Evolutionary conservation across 2,888 invertebrate genomes (phyloP).

Genomic region (Diplazon laetatorius): DNA sequence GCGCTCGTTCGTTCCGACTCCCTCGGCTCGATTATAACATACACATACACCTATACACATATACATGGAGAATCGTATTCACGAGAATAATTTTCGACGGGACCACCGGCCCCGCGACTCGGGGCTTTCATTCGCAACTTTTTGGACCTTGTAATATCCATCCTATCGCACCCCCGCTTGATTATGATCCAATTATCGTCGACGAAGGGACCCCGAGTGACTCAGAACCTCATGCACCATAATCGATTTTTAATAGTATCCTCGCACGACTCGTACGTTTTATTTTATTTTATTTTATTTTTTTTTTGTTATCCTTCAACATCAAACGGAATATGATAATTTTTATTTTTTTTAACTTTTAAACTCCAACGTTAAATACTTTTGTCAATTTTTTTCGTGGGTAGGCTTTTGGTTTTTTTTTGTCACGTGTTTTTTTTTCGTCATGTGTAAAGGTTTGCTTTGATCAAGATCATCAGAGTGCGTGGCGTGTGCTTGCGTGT

Average conservation of each 20-base stretch:
- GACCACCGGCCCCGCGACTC: slow-evolving; percentile 58
- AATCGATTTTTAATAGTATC: slow-evolving; percentile 58
- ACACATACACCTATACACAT: no score
- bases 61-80: slow-evolving; percentile 27
- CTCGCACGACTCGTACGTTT: slow-evolving; percentile 33
- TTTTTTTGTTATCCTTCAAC: no score
- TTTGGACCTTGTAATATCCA: slow-evolving; percentile 33
- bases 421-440: neutral
- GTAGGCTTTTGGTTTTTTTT: no score
- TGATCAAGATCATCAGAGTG: slow-evolving; percentile 30
- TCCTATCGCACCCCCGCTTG: slow-evolving; percentile 28
- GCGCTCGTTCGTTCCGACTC: slow-evolving; percentile 30
- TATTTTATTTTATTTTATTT: no score
- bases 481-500: neutral
- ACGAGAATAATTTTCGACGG: slow-evolving; percentile 26
- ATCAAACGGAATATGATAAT: neutral
- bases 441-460: slow-evolving; percentile 2
- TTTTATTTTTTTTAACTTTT: neutral
- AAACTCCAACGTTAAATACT: neutral
- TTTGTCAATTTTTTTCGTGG: neutral
- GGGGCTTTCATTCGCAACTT: slow-evolving; percentile 28
- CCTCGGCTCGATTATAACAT: slow-evolving; percentile 7
- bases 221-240: slow-evolving; percentile 15
- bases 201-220: slow-evolving; percentile 10
- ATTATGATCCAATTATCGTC: slow-evolving; percentile 50